A percentile compares a stretch with the other conserved stretches of the same genome.
phyloP scores from a whole-genome alignment of 2,888 invertebrate genomes.

The Epirrhoe alternata region DNA sequence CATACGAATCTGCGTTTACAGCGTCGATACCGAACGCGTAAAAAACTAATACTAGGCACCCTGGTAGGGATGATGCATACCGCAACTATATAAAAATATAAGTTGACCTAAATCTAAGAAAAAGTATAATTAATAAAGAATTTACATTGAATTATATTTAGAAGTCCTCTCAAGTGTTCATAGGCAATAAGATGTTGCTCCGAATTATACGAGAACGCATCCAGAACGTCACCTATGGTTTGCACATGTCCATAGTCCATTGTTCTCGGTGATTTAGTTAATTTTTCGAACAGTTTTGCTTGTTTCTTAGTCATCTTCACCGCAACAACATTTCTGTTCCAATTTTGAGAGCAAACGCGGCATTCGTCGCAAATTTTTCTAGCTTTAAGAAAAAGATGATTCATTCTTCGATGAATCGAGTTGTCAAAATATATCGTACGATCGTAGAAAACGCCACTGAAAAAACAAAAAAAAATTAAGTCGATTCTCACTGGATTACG shows the following conservation, averaged over 20 bases:
- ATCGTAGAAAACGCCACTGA: conserved; percentile 33
- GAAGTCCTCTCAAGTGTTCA: background rate
- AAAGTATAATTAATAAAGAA: no score
- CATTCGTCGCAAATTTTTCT: conserved; percentile 16
- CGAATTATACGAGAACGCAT: conserved; percentile 7
- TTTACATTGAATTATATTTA: no score
- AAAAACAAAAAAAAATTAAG: background rate
- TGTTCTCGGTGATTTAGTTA: background rate
- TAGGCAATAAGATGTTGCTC: background rate
- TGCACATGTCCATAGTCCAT: background rate
- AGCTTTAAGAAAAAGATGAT: background rate
- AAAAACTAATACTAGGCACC: no score
- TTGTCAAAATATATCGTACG: background rate
- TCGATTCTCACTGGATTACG: no score
- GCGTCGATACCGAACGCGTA: no score
- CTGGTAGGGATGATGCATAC: no score
- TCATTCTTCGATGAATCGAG: background rate
- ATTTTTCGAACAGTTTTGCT: conserved; percentile 1
- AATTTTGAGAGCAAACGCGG: conserved; percentile 19
- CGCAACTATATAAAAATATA: no score
- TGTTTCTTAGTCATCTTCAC: conserved; percentile 12
- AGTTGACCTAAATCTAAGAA: no score
- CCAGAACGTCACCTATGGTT: background rate
- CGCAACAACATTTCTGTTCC: conserved; percentile 1
- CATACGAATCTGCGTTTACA: no score